These are phyloP conservation scores for Ernsta delagoae DNA, from an alignment of 2,888 invertebrate species.

Conservation along the genomic window DNA sequence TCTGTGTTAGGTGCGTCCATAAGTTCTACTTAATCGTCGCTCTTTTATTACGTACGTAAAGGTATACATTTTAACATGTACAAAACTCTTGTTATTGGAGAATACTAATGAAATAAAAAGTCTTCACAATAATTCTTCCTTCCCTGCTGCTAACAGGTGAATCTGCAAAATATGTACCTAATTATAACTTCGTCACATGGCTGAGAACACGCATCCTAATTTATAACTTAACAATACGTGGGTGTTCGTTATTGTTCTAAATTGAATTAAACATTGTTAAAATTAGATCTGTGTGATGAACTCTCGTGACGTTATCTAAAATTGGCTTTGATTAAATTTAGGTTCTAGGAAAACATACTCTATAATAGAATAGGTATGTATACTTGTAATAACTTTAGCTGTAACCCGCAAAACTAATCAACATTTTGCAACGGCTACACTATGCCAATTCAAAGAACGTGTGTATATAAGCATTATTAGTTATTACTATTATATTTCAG, in stretches of 20 bases:
- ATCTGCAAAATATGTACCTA: neutral
- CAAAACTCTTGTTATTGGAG: neutral
- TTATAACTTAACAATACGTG: constrained; percentile 5
- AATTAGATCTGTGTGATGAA: neutral
- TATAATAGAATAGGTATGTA: too few relatives aligned
- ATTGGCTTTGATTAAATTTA: constrained; percentile 8
- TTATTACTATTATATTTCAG: too few relatives aligned
- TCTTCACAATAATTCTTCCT: neutral
- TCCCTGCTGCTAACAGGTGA: neutral
- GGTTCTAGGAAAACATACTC: neutral
- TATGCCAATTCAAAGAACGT: too few relatives aligned
- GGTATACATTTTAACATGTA: neutral
- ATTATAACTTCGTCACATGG: constrained; percentile 2
- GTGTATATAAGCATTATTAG: too few relatives aligned
- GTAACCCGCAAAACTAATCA: neutral
- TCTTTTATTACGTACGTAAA: too few relatives aligned
- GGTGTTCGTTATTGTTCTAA: constrained; percentile 1
- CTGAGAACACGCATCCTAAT: constrained; percentile 1
- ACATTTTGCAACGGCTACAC: too few relatives aligned
- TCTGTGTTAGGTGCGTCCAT: too few relatives aligned
- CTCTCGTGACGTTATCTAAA: neutral
- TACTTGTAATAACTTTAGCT: neutral
- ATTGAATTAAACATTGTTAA: neutral
- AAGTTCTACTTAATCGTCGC: too few relatives aligned
- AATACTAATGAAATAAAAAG: neutral